Percentiles rank a stretch among this genome's conserved stretches.
Evolutionary conservation across 2,888 invertebrate species (phyloP).

Genomic region (Ophion slaviceki): DNA sequence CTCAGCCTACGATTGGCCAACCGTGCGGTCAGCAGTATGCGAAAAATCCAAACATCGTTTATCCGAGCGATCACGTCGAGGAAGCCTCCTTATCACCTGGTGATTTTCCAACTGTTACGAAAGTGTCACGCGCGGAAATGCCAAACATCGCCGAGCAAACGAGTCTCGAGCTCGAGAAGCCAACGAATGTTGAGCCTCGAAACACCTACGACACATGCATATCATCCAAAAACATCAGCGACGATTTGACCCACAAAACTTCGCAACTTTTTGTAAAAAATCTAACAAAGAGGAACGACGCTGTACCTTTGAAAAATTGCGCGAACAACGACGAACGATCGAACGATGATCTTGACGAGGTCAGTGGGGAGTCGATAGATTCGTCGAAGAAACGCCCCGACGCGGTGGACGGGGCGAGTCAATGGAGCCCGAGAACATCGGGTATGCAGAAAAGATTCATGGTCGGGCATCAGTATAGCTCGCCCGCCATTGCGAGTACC

Average conservation of each 20-base stretch:
- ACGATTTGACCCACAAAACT: conserved; percentile 13
- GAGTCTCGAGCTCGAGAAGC: conserved; percentile 68
- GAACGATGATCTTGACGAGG: neutral
- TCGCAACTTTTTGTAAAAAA: conserved; percentile 32
- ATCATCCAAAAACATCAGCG: neutral
- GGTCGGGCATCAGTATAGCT: conserved; percentile 67
- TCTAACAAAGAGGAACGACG: conserved; percentile 20
- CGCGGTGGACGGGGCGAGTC: neutral
- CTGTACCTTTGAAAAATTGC: neutral
- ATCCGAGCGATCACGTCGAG: conserved; percentile 10
- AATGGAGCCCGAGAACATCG: conserved; percentile 37
- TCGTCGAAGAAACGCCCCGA: conserved; percentile 15
- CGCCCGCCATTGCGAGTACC: conserved; percentile 61
- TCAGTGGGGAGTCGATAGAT: conserved; percentile 9
- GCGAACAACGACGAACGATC: neutral
- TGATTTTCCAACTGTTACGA: conserved; percentile 19
- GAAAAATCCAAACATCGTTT: conserved; percentile 3
- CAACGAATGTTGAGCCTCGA: conserved; percentile 55
- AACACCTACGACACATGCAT: neutral
- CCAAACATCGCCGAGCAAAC: conserved; percentile 75
- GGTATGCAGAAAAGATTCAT: conserved; percentile 46
- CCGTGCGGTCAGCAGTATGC: conserved; percentile 30
- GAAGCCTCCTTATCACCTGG: conserved; percentile 17
- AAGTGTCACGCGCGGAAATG: conserved; percentile 72
- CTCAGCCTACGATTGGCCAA: neutral